Evolutionary conservation across 2,113 vertebrate species (phyloP), one percentile per base, ranked within the genome.

Genomic region (Xenotilapia flavipinnis): DNA sequence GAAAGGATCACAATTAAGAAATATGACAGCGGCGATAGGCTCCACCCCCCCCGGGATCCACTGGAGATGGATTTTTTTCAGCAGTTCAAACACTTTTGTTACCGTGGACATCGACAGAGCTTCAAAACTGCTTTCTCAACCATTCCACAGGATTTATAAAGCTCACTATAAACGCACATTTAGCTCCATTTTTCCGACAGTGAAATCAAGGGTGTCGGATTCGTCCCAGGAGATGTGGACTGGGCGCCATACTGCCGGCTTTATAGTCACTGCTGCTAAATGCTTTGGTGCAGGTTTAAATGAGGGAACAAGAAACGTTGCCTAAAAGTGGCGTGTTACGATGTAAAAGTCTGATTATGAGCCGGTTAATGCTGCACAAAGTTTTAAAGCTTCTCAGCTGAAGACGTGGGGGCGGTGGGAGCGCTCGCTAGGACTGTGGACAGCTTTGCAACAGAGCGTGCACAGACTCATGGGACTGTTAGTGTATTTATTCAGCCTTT

Each of bases 321-420:
- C 42, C 14, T 28, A 19, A 31, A n/a, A 77, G 17, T 49, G 26
- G 9, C 0, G 6, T 0, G 42, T 26, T 31, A 19, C 3, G 10
- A 75, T 31, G 40, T 75, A 75, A 75, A 75, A 49, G 42, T 8
- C 1, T 49, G 23, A 75, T 31, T 75, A 19, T 28, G 4, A 47
- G 23, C 6, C 6, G 2, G 70, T 75, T 49, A 49, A 31, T 19
- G 70, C 17, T 0, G 23, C 15, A 0, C 40, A 19, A 2, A 0
- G 40, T 47, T 75, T 47, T 1, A 7, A 45, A 47, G 42, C 40
- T 75, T 28, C 1, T 28, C 68, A 75, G 40, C 21, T 45, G 14
- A 73, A 45, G 38, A 45, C 3, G 6, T 47, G 42, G 23, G 9
- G 9, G 23, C 4, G 2, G 6, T 47, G 40, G 42, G 14, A 6